Evolutionary conservation across 2,797 vertebrate genomes (phyloP), one percentile per base, ranked within the genome.

Genomic region (Ctenopoma multispine): DNA sequence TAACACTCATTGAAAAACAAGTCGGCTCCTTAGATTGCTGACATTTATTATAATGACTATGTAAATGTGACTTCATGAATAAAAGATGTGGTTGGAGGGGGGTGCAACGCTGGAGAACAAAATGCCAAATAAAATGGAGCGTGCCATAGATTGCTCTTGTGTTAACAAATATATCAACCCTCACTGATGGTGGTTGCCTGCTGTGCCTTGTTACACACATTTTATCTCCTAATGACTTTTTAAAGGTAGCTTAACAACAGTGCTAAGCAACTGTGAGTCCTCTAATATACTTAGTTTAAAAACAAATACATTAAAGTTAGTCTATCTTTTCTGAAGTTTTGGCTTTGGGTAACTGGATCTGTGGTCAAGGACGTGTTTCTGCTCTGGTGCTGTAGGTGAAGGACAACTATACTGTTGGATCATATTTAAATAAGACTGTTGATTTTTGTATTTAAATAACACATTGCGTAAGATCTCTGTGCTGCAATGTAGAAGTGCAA

Each of bases 21-120:
- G 86, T 84, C 65, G 75, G 85, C 91, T 90, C 76, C 87, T 89
- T 86, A 90, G 91, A 92, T 89, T 85, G 90, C 88, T 94, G 94
- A 93, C 93, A 94, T 94, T 95, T 94, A 92, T 92, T 92, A 90
- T 93, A 94, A 94, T 93, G 92, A 91, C 87, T 94, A 94, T 94
- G 94, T 91, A 94, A 94, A 95, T 95, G 85, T 81, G 82, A 72
- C 77, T 87, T 87, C 87, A 94, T 94, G 92, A 94, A 95, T 95
- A 94, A 94, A 95, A 94, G 69, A 94, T 94, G 73, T 36, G 18
- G 63, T 68, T 75, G 68, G 62, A 72, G 69, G 87, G 87, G 84
- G 83, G 75, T 41, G 74, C 64, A 47, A 64, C 59, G 57, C 38
- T 43, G 63, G 79, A 48, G 74, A 84, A 86, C 85, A 87, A 93